A percentile compares a stretch with the other conserved stretches of the same genome.
Conservation (phyloP, 37 sponge, comb jelly and placozoan genomes). For the Ianthella basta region DNA sequence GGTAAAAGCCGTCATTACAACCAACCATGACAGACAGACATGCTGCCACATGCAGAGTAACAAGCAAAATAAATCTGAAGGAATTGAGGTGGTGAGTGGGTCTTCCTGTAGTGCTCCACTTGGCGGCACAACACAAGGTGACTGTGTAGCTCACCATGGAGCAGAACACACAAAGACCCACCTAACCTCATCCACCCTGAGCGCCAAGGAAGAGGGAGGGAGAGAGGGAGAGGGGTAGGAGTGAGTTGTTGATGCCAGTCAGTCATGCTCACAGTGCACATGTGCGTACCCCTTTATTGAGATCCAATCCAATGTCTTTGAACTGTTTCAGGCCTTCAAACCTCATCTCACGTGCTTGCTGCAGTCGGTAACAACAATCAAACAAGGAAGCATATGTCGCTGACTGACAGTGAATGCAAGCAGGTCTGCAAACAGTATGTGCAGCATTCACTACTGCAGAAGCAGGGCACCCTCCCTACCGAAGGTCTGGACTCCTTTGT, state of each 20-base stretch:
- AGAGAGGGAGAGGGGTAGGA: too few species aligned
- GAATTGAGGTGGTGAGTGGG: neutral
- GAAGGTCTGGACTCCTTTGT: neutral
- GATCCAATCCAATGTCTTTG: slow-evolving; percentile 33
- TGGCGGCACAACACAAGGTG: too few species aligned
- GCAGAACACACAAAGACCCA: too few species aligned
- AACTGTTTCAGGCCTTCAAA: slow-evolving; percentile 21
- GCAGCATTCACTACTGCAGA: neutral
- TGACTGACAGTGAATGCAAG: too few species aligned
- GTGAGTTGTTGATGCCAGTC: too few species aligned
- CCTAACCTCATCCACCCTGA: slow-evolving; percentile 6
- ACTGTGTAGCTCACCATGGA: too few species aligned
- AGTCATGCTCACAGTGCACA: too few species aligned
- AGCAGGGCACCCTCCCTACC: neutral
- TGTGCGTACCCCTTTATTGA: slow-evolving; percentile 21
- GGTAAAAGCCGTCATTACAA: neutral
- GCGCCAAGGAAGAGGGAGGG: too few species aligned
- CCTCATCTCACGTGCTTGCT: slow-evolving; percentile 28
- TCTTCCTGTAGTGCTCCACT: neutral
- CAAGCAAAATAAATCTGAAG: neutral
- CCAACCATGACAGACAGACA: slow-evolving; percentile 13
- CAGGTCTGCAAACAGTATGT: too few species aligned
- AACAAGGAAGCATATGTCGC: neutral
- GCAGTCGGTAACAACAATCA: neutral
- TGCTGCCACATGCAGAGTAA: slow-evolving; percentile 24